Evolutionary conservation across 37 sponge, comb jelly and placozoan species (phyloP).

Genomic region (Bolinopsis microptera): DNA sequence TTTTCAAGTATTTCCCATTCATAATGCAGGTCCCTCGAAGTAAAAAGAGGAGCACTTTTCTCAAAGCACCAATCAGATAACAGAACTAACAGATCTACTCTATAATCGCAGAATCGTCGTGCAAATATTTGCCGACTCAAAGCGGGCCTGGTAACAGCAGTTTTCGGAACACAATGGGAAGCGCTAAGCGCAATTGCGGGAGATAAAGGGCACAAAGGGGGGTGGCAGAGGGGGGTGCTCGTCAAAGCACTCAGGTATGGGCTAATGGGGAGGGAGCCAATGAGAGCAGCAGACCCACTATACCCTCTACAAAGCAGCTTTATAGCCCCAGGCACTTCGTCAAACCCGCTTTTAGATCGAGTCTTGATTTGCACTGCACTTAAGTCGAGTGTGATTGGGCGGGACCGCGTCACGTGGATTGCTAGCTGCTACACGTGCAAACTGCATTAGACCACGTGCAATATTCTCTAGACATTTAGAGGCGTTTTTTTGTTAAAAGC

Average conservation of each 20-base stretch:
- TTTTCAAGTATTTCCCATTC: too few relatives aligned
- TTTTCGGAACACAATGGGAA: background rate
- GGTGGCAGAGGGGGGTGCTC: background rate
- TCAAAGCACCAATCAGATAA: too few relatives aligned
- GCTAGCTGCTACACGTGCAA: background rate
- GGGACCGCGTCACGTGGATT: background rate
- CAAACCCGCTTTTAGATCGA: background rate
- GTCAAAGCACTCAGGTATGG: background rate
- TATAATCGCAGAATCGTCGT: too few relatives aligned
- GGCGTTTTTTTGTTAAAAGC: constrained; percentile 50
- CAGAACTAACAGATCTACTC: too few relatives aligned
- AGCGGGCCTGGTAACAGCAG: too few relatives aligned
- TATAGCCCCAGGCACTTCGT: background rate
- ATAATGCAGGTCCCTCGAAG: too few relatives aligned
- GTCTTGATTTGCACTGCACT: constrained; percentile 48
- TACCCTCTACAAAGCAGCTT: background rate
- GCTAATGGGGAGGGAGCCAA: background rate
- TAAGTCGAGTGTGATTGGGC: background rate
- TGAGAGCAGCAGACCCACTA: too few relatives aligned
- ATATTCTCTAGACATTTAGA: background rate
- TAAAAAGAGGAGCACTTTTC: too few relatives aligned
- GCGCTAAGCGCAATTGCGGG: background rate
- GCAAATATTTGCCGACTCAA: too few relatives aligned
- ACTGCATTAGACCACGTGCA: background rate
- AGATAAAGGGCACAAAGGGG: background rate